Evolutionary conservation across 2,888 invertebrate species (phyloP).

Genomic region (Rotaria socialis): DNA sequence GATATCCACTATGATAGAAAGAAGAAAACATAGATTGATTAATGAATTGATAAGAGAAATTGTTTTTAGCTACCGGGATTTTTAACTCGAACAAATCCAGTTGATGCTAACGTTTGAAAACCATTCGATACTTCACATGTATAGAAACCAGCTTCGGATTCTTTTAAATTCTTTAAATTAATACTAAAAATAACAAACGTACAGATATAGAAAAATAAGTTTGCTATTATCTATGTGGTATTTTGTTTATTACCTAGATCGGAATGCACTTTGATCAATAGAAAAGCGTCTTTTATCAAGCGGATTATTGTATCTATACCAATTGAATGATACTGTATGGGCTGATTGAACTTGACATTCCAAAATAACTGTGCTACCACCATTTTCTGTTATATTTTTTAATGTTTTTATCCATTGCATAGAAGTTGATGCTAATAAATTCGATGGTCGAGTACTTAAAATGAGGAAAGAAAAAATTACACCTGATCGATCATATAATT

Average conservation of each 20-base stretch:
- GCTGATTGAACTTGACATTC: constrained; percentile 22
- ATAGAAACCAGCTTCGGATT: background rate
- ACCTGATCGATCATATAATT: background rate
- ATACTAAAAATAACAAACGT: background rate
- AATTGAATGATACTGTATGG: constrained; percentile 16
- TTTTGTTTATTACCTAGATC: background rate
- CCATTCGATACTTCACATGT: constrained; percentile 26
- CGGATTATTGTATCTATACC: constrained; percentile 28
- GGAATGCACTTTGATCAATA: background rate
- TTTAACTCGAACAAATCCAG: background rate
- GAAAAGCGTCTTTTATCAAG: background rate
- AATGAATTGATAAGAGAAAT: no score
- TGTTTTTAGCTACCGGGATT: background rate
- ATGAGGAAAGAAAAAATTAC: background rate
- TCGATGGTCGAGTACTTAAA: background rate
- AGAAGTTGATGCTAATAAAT: background rate
- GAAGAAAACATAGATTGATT: no score
- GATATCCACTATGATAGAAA: background rate
- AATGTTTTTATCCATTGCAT: constrained; percentile 3
- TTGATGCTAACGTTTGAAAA: constrained; percentile 11
- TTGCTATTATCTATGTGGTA: background rate
- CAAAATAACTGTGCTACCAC: constrained; percentile 2
- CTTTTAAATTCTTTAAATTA: background rate
- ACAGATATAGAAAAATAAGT: background rate
- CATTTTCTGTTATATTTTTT: constrained; percentile 5